Evolutionary conservation across 2,797 vertebrate genomes (phyloP), one percentile per base, ranked within the genome.

Genomic region (Xenops minutus): DNA sequence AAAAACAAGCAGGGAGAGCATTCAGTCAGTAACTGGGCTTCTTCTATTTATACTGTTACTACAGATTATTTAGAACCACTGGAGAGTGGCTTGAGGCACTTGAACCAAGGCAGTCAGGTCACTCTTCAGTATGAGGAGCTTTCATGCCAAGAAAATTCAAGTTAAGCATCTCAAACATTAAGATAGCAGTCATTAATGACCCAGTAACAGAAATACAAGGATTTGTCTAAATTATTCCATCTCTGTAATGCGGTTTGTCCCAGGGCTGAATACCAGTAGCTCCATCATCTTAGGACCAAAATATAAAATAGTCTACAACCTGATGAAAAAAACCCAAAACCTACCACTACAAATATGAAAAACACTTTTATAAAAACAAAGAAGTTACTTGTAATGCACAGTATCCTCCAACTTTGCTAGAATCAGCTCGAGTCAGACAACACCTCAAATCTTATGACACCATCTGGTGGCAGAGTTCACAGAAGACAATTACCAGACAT

Each of bases 381-480:
- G 0, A 55, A 43, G 10, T 37, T 68, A 52, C 36, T 59, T 24
- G 22, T 17, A 86, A 84, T 30, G 23, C 11, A 55, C 3, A 68
- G 34, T 30, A 44, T 32, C 19, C n/a, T 43, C 23, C 36, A 27
- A 13, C 56, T 85, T 76, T 37, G 32, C 62, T 43, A 29, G 24
- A 66, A 82, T 9, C 5, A 5, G 34, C 18, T 63, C 3, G 1
- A 83, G 18, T 30, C 59, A 72, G 24, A 1, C 15, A 89, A 43
- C 36, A 90, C 52, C 24, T 73, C 62, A 73, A 88, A 92, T 78
- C 55, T 73, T 46, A 86, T 14, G 30, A 67, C 95, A 94, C 95
- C 95, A 94, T 76, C 95, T 96, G 89, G 88, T 96, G 95, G 94
- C 63, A 86, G 85, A 89, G 36, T 39, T 84, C 52, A 84, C 7